phyloP scores from a whole-genome alignment of 2,797 vertebrate species.

The Hoplostethus atlanticus region DNA sequence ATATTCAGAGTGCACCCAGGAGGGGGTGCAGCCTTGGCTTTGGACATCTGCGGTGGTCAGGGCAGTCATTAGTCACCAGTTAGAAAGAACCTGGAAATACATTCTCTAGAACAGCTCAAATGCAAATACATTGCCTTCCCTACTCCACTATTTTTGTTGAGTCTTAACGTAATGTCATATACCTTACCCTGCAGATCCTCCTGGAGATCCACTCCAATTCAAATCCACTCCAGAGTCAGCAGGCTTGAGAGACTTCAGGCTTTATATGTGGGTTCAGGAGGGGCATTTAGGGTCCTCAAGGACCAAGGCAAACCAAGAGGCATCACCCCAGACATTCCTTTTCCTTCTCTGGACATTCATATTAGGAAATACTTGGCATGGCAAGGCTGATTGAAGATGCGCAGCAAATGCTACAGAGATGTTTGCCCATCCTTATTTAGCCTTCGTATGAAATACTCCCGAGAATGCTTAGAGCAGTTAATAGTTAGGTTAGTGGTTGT shows the following conservation, averaged over 20 bases:
- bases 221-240: conserved; percentile 34
- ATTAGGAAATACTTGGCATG: conserved; percentile 12
- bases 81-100: not conserved
- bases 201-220: conserved; percentile 20
- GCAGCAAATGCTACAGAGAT: conserved; percentile 37
- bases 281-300: conserved; percentile 24
- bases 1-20: conserved; percentile 76
- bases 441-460: conserved; percentile 45
- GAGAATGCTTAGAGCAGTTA: conserved; percentile 49
- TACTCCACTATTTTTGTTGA: not conserved
- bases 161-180: not conserved
- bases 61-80: not conserved
- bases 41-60: conserved; percentile 73
- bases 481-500: conserved; percentile 39
- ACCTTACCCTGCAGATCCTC: conserved; percentile 50
- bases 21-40: conserved; percentile 70
- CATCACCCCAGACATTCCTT: conserved; percentile 32
- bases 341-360: conserved; percentile 65
- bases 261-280: conserved; percentile 66
- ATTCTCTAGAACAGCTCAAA: not conserved
- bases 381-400: conserved; percentile 57
- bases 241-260: conserved; percentile 13
- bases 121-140: not conserved
- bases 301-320: conserved; percentile 25
- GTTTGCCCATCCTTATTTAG: conserved; percentile 67